Base-by-base conservation (phyloP, 2,888 invertebrate genomes). In the Athrips mouffetella region DNA sequence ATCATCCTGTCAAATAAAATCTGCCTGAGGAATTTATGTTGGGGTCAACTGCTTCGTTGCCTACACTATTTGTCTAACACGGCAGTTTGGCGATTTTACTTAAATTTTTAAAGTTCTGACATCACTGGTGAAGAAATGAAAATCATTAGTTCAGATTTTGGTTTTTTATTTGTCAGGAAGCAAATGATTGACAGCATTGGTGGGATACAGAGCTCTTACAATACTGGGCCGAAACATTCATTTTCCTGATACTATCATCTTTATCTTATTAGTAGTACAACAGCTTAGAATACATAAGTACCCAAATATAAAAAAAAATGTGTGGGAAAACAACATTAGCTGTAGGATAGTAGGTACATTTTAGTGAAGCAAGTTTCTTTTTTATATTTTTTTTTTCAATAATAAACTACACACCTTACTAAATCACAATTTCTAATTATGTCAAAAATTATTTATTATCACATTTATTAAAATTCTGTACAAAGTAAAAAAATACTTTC, bases 101-200 rank as follows among this genome's bases (percentile, higher is more conserved):
- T 25, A 25, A 25, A 25, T 7, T 5, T 25, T 25, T 7, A 25
- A 25, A 25, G 5, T 25, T 7, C 27, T 7, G 27, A 35, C 18
- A 35, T 16, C 10, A 13, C 5, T 30, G 11, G 16, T 1, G 18
- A 20, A 50, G 50, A 46, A 49, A 57, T 59, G 60, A 65, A 60
- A 69, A 73, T 70, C 67, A 66, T 52, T 57, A 54, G 61, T 55
- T 57, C 72, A 77, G 76, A 84, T 84, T 86, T 86, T 83, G 82
- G 80, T 81, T 80, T 81, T 88, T 87, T 87, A 87, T 85, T 87
- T 80, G 64, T 84, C 86, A 86, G 85, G 86, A 88, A 88, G 87
- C 86, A 84, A 87, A 88, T 81, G 87, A 81, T 86, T 87, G 86
- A 88, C 86, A 87, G 87, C 87, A 85, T 83, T 85, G 88, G 88